phyloP scores from a whole-genome alignment of 1,140 invertebrate genomes.

The Zelostemma sp. region DNA sequence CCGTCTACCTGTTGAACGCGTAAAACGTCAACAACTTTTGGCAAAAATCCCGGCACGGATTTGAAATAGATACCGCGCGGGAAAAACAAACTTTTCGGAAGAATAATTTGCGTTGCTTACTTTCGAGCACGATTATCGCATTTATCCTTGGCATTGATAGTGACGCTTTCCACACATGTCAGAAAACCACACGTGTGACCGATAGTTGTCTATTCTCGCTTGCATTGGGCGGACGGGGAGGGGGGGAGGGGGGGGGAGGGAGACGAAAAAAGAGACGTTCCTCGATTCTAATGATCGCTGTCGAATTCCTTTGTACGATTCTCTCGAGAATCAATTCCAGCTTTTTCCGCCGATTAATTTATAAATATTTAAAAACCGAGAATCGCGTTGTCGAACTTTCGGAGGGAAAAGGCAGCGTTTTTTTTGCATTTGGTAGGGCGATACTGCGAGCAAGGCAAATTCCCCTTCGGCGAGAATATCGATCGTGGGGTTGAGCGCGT shows the following conservation, averaged over 20 bases:
- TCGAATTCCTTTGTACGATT: too few species aligned
- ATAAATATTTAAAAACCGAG: too few species aligned
- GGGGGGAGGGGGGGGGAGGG: neutral
- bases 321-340: too few species aligned
- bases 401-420: too few species aligned
- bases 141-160: slow-evolving; percentile 31
- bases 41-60: slow-evolving; percentile 13
- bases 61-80: slow-evolving; percentile 32
- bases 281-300: neutral
- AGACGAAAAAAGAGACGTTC: neutral
- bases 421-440: too few species aligned
- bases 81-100: slow-evolving; percentile 22
- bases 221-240: neutral
- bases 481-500: neutral
- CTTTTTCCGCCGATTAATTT: too few species aligned
- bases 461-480: neutral
- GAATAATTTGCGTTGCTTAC: slow-evolving; percentile 14
- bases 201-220: slow-evolving; percentile 5
- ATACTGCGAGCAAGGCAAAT: neutral
- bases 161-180: slow-evolving; percentile 16
- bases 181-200: slow-evolving; percentile 21
- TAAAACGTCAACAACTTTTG: slow-evolving; percentile 27
- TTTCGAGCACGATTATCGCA: too few species aligned
- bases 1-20: slow-evolving; percentile 28
- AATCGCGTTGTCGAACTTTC: too few species aligned